Percentiles rank a stretch among this genome's conserved stretches.
phyloP scores from a whole-genome alignment of 2,113 vertebrate species.

The Neotoma lepida region DNA sequence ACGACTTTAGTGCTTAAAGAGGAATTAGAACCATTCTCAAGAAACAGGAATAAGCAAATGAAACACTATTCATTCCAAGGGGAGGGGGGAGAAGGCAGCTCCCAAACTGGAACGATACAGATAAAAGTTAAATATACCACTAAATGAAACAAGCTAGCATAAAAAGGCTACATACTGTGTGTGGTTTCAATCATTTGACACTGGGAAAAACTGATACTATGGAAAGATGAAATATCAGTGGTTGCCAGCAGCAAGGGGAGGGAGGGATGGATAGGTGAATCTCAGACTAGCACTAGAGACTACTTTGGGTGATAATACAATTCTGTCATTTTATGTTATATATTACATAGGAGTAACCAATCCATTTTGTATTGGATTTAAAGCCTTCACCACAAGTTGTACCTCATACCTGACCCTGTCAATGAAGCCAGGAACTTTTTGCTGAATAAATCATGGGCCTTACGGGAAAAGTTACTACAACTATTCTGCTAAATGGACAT shows the following conservation, averaged over 20 bases:
- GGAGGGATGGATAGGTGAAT: background rate
- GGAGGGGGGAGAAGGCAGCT: rapidly evolving
- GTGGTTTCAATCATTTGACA: background rate
- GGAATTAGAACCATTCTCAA: background rate
- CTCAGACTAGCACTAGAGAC: background rate
- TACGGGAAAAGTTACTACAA: background rate
- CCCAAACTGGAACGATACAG: background rate
- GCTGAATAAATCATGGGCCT: no score
- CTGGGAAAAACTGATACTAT: background rate
- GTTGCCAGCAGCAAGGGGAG: background rate
- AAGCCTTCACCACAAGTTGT: background rate
- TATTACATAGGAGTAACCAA: background rate
- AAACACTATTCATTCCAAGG: background rate
- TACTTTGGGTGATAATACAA: no score
- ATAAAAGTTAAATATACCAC: background rate
- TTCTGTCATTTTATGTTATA: background rate
- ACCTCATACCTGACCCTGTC: no score
- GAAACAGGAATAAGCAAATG: background rate
- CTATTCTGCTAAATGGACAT: background rate
- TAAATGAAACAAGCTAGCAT: background rate
- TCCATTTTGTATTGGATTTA: background rate
- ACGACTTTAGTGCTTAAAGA: background rate
- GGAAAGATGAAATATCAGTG: background rate
- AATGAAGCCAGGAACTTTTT: background rate
- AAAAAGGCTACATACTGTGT: background rate